Base-by-base conservation (phyloP, 2,113 vertebrate genomes). In the Macquaria ambigua region DNA sequence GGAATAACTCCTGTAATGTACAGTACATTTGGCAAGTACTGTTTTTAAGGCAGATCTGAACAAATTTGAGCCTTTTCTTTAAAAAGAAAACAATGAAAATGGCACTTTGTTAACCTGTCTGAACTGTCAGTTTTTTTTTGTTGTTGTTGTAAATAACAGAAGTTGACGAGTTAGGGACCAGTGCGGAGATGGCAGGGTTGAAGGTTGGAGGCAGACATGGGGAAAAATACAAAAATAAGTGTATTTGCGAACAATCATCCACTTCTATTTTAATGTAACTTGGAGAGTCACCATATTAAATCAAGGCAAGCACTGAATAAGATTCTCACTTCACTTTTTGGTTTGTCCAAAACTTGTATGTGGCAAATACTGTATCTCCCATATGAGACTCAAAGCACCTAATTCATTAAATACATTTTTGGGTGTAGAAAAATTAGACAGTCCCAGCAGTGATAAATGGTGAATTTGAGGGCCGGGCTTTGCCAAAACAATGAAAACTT, bases 91-190 rank as follows among this genome's bases (percentile, higher is more conserved):
- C 28, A 53, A 53, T 50, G 7, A 48, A 87, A 86, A 89, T 23
- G n/a, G 89, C 93, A 93, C 91, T 91, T 93, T 91, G 81, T 93
- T 82, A 39, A 46, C 71, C 55, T 28, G 37, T 85, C 58, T 52
- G 15, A 74, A 3, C 28, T 11, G 41, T 84, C 1, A 1, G 21
- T 66, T 76, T 74, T 66, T 37, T 71, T 53, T 77, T 31, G 7
- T 31, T 74, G 6, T 59, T 28, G 12, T 77, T 92, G 84, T 89
- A 89, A 88, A 92, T 92, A 87, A 56, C 56, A 75, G 25, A 83
- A 5, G 39, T 84, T 48, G n/a, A 85, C 12, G 52, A 8, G 55
- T 63, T 80, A 15, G 89, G 93, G 93, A 94, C 93, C 93, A 94
- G 85, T 80, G 37, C 34, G 50, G 58, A 53, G 43, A 67, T 1